A percentile compares a stretch with the other conserved stretches of the same genome.
Evolutionary conservation across 2,113 vertebrate species (phyloP).

Genomic region (Vimba vimba): DNA sequence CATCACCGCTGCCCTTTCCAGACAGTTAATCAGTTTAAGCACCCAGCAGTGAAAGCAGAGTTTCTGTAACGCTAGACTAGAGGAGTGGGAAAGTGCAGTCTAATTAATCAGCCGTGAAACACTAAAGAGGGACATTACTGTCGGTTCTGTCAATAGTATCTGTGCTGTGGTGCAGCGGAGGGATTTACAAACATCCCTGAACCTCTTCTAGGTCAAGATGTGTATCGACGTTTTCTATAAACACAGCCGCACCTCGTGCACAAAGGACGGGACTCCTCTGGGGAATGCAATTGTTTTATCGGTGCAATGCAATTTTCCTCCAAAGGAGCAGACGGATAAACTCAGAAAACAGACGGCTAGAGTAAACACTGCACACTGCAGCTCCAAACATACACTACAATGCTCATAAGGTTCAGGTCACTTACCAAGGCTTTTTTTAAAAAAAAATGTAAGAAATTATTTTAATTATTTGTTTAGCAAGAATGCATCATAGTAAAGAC

Average conservation of each 20-base stretch:
- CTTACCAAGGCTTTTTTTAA: no score
- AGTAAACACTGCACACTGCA: neutral
- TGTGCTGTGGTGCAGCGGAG: no score
- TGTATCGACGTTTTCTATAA: constrained; percentile 18
- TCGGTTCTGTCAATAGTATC: neutral
- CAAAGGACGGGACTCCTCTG: constrained; percentile 43
- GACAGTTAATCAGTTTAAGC: no score
- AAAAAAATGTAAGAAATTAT: no score
- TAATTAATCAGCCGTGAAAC: no score
- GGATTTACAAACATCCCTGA: neutral
- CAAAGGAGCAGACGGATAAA: constrained; percentile 37
- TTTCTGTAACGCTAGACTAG: no score
- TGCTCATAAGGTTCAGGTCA: no score
- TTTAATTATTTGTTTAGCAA: no score
- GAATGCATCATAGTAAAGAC: no score
- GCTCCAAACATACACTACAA: neutral
- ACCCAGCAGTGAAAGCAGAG: no score
- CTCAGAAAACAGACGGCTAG: neutral
- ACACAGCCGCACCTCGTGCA: neutral
- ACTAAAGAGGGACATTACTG: neutral
- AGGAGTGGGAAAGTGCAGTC: no score
- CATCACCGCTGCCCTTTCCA: neutral
- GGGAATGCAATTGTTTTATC: constrained; percentile 64
- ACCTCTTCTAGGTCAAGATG: constrained; percentile 20
- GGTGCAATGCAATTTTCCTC: constrained; percentile 65